These are phyloP conservation scores for Drosophila miranda DNA, from an alignment of 1,140 invertebrate genomes.

Conservation along the genomic window DNA sequence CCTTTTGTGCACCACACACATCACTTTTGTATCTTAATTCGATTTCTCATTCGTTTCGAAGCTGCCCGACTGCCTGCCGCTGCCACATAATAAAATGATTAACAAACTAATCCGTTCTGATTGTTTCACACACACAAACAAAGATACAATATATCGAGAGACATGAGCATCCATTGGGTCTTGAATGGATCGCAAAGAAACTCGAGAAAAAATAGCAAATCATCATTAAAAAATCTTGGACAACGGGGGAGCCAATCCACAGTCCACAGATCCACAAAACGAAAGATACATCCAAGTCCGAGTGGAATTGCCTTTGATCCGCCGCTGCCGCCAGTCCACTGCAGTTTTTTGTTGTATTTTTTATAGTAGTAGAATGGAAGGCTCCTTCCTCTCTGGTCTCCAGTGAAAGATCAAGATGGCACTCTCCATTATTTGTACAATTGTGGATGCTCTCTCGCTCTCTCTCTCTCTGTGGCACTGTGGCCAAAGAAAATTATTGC, in stretches of 20 bases:
- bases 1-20: conserved; percentile 8
- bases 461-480: background rate
- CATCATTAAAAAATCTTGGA: conserved; percentile 66
- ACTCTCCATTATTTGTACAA: conserved; percentile 56
- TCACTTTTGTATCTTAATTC: conserved; percentile 28
- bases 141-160: conserved; percentile 2
- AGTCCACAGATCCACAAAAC: conserved; percentile 6
- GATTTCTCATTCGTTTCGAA: conserved; percentile 24
- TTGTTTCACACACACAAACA: conserved; percentile 48
- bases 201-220: conserved; percentile 63
- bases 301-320: conserved; percentile 35
- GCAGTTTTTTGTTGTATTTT: conserved; percentile 11
- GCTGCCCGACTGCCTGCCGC: background rate
- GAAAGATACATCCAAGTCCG: background rate
- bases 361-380: conserved; percentile 32
- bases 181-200: conserved; percentile 26
- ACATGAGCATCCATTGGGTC: too few relatives aligned
- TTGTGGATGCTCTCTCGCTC: conserved; percentile 28
- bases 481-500: conserved; percentile 27
- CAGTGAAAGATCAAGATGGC: conserved; percentile 58
- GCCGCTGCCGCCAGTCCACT: conserved; percentile 20
- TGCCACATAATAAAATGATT: conserved; percentile 71
- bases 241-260: conserved; percentile 26
- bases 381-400: conserved; percentile 22
- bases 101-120: conserved; percentile 77